Base-by-base conservation (phyloP, 64 coral and sea anemone genomes). In the Hydrozoanthus tunicans region DNA sequence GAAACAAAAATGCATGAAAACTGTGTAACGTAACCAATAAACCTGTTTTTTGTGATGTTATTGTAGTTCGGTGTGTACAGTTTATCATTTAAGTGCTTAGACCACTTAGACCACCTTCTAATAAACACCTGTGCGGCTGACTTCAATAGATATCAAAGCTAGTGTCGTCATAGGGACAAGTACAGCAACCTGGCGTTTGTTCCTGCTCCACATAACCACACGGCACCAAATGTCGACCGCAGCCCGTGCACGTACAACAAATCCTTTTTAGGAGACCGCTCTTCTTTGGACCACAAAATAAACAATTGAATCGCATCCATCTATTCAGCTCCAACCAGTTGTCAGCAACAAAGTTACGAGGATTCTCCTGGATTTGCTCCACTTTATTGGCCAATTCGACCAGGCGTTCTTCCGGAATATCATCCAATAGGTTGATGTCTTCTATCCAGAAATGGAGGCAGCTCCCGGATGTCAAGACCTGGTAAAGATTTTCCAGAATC, bases 371-470 rank as follows among this genome's bases (percentile, higher is more conserved):
- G 6, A 81, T 81, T 61, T 81, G 6, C 23, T 32, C 58, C 56
- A 81, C 79, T 61, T 81, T 81, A 5, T 23, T 9, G 17, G 79
- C 9, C 57, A 81, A 5, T 17, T 81, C 79, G 7, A 10, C 5
- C 8, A 59, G 79, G 79, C 79, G 79, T 61, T 13, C 56, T 24
- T 5, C 9, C 12, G 79, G 79, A n/a, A 81, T 17, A 1, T 81
- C 58, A 56, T 81, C 58, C 58, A 81, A 32, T 0, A 81, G 4
- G 79, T 81, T 81, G 9, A 62, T 81, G 23, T 62, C 79, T 5
- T 81, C 58, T 81, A 81, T 81, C 79, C 79, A 81, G 58, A 61
- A 81, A 61, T 81, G 79, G 6, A 24, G n/a, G 57, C 79, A 81
- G 23, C 3, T 24, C 56, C 79, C 79, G 56, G 79, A 81, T 32